Evolutionary conservation across 2,888 invertebrate genomes (phyloP).

Genomic region (Chrysolina americana): DNA sequence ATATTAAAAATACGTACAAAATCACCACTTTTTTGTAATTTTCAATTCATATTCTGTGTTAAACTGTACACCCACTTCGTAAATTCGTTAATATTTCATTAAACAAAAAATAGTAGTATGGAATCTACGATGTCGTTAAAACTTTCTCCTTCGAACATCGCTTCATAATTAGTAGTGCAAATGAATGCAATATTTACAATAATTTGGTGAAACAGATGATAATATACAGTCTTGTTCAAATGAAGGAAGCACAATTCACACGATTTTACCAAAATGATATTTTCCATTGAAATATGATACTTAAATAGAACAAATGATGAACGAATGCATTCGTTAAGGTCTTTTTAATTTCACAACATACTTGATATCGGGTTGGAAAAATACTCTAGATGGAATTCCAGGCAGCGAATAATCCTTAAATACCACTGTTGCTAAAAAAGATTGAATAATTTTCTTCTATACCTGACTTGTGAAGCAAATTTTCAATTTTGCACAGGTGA

Average conservation of each 20-base stretch:
- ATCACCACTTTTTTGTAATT: no score
- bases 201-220: neutral
- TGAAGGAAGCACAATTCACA: constrained; percentile 28
- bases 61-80: no score
- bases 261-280: constrained; percentile 15
- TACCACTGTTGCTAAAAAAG: no score
- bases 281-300: neutral
- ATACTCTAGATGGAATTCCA: neutral
- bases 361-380: neutral
- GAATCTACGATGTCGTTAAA: neutral
- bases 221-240: constrained; percentile 29
- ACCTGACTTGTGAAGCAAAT: no score
- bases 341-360: neutral
- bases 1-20: no score
- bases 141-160: neutral
- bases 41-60: no score
- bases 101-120: neutral
- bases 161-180: neutral
- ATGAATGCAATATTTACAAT: constrained; percentile 11
- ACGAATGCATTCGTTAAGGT: neutral
- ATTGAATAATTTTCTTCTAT: no score
- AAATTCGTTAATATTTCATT: no score
- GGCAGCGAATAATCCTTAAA: no score
- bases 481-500: no score
- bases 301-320: neutral